These are phyloP conservation scores for Anas bernieri DNA, from an alignment of 2,797 vertebrate genomes.

Conservation along the genomic window DNA sequence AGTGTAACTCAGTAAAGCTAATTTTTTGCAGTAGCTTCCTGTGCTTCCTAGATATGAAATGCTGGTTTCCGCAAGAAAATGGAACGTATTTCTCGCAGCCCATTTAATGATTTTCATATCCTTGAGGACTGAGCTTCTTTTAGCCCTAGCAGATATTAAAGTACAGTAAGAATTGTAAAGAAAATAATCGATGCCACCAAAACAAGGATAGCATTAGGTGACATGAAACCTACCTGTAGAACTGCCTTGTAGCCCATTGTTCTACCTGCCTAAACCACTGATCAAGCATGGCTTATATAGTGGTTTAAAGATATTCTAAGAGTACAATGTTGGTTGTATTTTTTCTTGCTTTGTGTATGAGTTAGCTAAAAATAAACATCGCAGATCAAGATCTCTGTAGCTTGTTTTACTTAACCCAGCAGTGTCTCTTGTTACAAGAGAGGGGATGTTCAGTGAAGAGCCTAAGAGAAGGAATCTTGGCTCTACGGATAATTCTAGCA, in stretches of 20 bases:
- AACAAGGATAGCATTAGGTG: background rate
- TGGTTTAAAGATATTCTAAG: background rate
- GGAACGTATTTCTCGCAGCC: background rate
- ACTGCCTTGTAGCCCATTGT: background rate
- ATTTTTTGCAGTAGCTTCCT: background rate
- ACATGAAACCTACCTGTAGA: background rate
- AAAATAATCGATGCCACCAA: background rate
- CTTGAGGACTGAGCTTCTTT: background rate
- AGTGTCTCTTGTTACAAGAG: background rate
- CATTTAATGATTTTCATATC: background rate
- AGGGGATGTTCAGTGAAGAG: background rate
- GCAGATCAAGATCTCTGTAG: background rate
- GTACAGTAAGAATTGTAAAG: background rate
- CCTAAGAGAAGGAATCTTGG: background rate
- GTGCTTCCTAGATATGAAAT: background rate
- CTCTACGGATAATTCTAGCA: background rate
- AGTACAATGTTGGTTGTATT: background rate
- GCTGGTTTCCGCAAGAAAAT: background rate
- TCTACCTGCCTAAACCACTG: background rate
- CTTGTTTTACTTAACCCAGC: background rate
- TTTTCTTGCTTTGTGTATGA: background rate
- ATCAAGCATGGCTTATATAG: fast-evolving
- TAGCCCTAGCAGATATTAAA: background rate
- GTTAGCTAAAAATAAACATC: background rate
- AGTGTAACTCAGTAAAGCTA: background rate